Evolutionary conservation across 2,888 invertebrate genomes (phyloP), one percentile per base, ranked within the genome.

Genomic region (Mechanitis messenoides): DNA sequence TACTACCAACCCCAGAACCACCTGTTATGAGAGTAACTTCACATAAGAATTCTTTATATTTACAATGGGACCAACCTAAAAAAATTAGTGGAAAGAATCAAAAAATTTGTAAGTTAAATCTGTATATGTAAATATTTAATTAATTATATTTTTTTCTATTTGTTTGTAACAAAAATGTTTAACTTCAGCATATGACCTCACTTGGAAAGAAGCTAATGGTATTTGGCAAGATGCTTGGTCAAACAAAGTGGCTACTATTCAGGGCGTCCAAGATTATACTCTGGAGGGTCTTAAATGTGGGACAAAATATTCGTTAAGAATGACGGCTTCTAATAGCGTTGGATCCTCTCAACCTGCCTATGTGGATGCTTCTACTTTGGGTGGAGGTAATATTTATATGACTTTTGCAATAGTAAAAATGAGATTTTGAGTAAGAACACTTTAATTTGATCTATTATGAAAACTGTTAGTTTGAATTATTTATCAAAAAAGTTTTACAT

Each of bases 241-340:
- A 71, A 92, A 92, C 68, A 93, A 93, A 31, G 93, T 93, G 0
- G 92, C 93, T 0, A 69, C 92, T 76, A 65, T 81, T 64, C 84
- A 87, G 79, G 92, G 93, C 81, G 69, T 69, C 0, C 80, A 74
- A 90, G 94, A 84, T 89, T 92, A 94, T 92, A 71, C 91, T 0
- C 66, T 96, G 12, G 92, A 93, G 59, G 94, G 93, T 1, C 85
- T 97, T 42, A 93, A 93, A 73, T 97, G 97, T 80, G 97, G 97
- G 28, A 95, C 95, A 6, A 92, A 93, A 64, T 97, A 97, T 74
- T 92, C 94, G 55, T 91, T 97, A 66, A 92, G 94, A 72, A 92
- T 97, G 81, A 93, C 94, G 1, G 96, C 96, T 0, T 92, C 93
- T 61, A 97, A 97, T 79, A 92, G 92, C 64, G 95, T 96, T 1